These are phyloP conservation scores for Thripadectes ignobilis DNA, from an alignment of 2,797 vertebrate species.

Conservation along the genomic window DNA sequence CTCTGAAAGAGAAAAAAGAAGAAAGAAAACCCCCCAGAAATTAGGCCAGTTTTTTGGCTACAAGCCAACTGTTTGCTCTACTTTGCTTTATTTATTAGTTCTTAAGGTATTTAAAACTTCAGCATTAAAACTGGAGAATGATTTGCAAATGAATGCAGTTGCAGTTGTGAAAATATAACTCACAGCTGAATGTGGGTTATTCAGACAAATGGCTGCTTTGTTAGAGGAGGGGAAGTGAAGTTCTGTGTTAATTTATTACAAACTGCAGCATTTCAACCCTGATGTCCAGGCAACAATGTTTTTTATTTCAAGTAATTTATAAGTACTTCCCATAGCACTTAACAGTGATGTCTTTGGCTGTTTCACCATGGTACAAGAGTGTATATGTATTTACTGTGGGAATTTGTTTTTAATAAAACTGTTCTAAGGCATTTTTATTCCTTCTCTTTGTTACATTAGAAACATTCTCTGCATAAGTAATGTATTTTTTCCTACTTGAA, in stretches of 20 bases:
- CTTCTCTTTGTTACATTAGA: conserved; percentile 82
- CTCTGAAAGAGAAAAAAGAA: conserved; percentile 68
- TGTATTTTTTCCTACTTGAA: conserved; percentile 76
- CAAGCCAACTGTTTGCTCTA: conserved; percentile 87
- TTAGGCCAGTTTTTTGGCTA: conserved; percentile 81
- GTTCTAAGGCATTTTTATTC: conserved; percentile 82
- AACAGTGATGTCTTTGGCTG: conserved; percentile 78
- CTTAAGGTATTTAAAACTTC: conserved; percentile 90
- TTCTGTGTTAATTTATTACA: conserved; percentile 94
- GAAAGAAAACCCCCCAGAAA: conserved; percentile 72
- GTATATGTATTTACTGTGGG: conserved; percentile 87
- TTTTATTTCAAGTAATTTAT: conserved; percentile 88
- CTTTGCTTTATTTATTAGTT: conserved; percentile 90
- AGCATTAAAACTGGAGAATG: conserved; percentile 87
- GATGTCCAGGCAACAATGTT: conserved; percentile 94
- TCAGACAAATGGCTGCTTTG: conserved; percentile 89
- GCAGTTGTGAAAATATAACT: conserved; percentile 96
- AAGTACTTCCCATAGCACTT: conserved; percentile 85
- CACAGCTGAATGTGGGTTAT: conserved; percentile 86
- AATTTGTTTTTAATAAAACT: conserved; percentile 89
- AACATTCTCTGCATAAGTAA: conserved; percentile 82
- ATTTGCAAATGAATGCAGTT: conserved; percentile 98
- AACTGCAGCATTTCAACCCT: conserved; percentile 92
- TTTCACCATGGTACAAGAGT: conserved; percentile 76
- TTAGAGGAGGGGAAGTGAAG: conserved; percentile 85